phyloP scores from a whole-genome alignment of 2,888 invertebrate genomes.

The Mythimna vitellina region DNA sequence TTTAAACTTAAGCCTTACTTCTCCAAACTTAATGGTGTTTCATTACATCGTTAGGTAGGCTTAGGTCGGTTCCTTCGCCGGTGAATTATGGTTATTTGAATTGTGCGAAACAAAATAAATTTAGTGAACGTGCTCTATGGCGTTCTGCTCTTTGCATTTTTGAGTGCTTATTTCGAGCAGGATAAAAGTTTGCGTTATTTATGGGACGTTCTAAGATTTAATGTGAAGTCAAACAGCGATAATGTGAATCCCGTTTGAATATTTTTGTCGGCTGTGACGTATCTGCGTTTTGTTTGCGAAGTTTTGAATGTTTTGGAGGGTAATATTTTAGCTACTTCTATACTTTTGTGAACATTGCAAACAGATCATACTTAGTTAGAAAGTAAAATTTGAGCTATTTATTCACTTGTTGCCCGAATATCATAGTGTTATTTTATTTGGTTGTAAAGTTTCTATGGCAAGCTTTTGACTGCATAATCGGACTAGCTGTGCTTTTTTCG shows the following conservation, averaged over 20 bases:
- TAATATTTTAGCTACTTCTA: background rate
- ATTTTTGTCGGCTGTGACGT: conserved; percentile 78
- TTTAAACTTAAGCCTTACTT: conserved; percentile 85
- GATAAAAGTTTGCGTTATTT: conserved; percentile 91
- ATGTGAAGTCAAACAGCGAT: conserved; percentile 90
- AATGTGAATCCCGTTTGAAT: conserved; percentile 86
- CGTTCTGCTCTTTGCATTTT: conserved; percentile 91
- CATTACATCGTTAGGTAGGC: conserved; percentile 91
- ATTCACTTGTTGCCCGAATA: too few relatives aligned
- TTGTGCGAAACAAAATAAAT: conserved; percentile 91
- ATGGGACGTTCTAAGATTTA: conserved; percentile 89
- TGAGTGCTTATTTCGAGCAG: conserved; percentile 90
- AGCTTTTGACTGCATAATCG: too few relatives aligned
- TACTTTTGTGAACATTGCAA: background rate
- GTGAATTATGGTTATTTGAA: conserved; percentile 91
- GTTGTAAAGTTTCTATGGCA: too few relatives aligned
- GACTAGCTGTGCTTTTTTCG: too few relatives aligned
- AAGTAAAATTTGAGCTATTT: too few relatives aligned
- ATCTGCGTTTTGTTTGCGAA: conserved; percentile 66
- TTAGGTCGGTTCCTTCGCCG: conserved; percentile 78
- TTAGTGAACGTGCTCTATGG: conserved; percentile 90
- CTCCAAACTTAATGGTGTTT: conserved; percentile 87
- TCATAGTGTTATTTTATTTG: too few relatives aligned
- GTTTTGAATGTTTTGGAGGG: conserved; percentile 38
- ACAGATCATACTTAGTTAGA: too few relatives aligned